phyloP scores from a whole-genome alignment of 2,113 vertebrate genomes.

The Percopsis transmontana region DNA sequence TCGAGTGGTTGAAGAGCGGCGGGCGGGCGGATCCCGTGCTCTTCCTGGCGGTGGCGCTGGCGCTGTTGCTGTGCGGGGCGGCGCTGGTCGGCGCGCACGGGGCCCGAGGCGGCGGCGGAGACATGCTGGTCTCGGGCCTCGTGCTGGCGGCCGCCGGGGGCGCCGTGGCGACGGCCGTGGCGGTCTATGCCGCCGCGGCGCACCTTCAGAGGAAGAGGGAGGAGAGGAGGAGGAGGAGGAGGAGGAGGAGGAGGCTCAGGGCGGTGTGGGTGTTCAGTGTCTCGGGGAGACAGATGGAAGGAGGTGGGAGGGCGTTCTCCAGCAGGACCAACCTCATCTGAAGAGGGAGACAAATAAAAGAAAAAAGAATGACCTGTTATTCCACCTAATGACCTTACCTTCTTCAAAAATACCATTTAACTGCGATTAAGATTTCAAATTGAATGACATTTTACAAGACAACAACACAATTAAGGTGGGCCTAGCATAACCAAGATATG shows the following conservation, averaged over 20 bases:
- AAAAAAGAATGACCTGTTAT: neutral
- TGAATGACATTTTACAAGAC: too few species aligned
- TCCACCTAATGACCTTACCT: too few species aligned
- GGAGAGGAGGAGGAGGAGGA: conserved; percentile 54
- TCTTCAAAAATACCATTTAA: too few species aligned
- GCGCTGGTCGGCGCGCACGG: conserved; percentile 83
- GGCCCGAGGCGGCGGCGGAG: conserved; percentile 58
- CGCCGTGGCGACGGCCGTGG: conserved; percentile 78
- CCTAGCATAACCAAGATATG: too few species aligned
- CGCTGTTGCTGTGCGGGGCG: conserved; percentile 82
- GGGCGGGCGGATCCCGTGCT: conserved; percentile 85
- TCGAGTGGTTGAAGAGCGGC: conserved; percentile 89
- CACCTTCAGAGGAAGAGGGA: conserved; percentile 52
- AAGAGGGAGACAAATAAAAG: conserved; percentile 15
- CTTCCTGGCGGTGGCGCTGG: conserved; percentile 83
- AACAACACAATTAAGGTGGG: too few species aligned
- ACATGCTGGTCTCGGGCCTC: conserved; percentile 85
- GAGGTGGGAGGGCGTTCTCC: conserved; percentile 76
- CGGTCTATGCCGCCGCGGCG: conserved; percentile 70
- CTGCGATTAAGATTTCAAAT: too few species aligned
- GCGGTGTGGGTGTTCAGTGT: conserved; percentile 82
- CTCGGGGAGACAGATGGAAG: conserved; percentile 75
- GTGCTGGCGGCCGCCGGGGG: conserved; percentile 79
- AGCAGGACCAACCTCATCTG: conserved; percentile 89
- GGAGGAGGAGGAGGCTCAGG: conserved; percentile 23